These are phyloP conservation scores for Heliconius charithonia DNA, from an alignment of 2,888 invertebrate species.

Conservation along the genomic window DNA sequence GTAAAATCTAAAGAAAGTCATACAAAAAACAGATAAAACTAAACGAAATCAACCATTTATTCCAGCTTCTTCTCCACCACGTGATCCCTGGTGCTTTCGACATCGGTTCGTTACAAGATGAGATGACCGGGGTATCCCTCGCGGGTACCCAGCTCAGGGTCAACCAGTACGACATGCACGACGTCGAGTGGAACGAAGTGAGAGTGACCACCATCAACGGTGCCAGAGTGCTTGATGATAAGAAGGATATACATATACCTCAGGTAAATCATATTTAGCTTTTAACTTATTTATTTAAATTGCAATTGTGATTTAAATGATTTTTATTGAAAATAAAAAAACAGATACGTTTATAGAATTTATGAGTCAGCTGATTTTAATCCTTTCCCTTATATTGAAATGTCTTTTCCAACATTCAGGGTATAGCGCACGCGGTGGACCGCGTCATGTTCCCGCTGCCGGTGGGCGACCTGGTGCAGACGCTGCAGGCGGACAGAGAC, in stretches of 20 bases:
- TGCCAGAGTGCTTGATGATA: slow-evolving; percentile 91
- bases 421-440: slow-evolving; percentile 92
- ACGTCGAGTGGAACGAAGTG: slow-evolving; percentile 94
- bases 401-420: slow-evolving; percentile 61
- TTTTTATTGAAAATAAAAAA: too few relatives aligned
- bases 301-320: too few relatives aligned
- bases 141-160: slow-evolving; percentile 94
- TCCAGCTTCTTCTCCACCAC: slow-evolving; percentile 91
- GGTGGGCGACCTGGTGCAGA: slow-evolving; percentile 93
- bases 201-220: slow-evolving; percentile 93
- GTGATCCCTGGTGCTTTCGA: slow-evolving; percentile 94
- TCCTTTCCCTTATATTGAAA: too few relatives aligned
- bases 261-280: slow-evolving; percentile 81
- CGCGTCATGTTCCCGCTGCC: slow-evolving; percentile 95
- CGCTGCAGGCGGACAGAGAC: slow-evolving; percentile 92
- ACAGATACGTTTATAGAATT: too few relatives aligned
- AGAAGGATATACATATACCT: slow-evolving; percentile 92
- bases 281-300: too few relatives aligned
- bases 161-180: slow-evolving; percentile 94
- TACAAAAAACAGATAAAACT: not conserved
- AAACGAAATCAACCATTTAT: not conserved
- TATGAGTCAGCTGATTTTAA: too few relatives aligned
- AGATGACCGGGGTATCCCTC: slow-evolving; percentile 95
- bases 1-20: not conserved
- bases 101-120: slow-evolving; percentile 90